Evolutionary conservation across 2,113 vertebrate genomes (phyloP).

Genomic region (human (Homo sapiens)): GRCh38 chr1:32932501-32933000

Average conservation of each 20-base stretch:
- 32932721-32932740: neutral
- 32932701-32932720: neutral
- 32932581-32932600: neutral
- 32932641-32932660: neutral
- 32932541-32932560: neutral
- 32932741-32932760: neutral
- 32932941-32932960: neutral
- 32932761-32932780: neutral
- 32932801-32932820: neutral
- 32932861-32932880: neutral
- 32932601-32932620: neutral
- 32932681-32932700: neutral
- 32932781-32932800: neutral
- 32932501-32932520: neutral
- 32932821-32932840: neutral
- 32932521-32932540: neutral
- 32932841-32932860: too few relatives aligned
- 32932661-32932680: neutral
- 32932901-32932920: neutral
- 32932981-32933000: neutral
- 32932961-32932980: neutral
- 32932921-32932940: neutral
- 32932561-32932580: neutral
- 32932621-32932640: neutral
- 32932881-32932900: neutral